Evolutionary conservation across 2,888 invertebrate species (phyloP), one percentile per base, ranked within the genome.

Genomic region (Hirtodrosophila alboralis): DNA sequence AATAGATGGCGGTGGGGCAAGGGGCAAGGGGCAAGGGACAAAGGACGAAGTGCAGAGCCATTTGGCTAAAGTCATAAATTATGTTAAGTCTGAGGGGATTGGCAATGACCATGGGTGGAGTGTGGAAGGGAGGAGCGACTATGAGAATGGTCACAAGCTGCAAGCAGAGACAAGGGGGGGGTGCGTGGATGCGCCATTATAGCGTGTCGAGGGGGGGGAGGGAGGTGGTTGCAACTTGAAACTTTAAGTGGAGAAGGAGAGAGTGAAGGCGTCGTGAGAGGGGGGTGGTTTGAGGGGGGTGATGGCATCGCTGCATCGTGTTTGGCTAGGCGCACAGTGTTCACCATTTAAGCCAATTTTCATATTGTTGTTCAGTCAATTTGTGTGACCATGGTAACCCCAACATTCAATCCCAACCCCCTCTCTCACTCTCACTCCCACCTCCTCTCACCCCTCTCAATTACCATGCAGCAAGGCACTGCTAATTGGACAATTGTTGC

Each of bases 61-160:
- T 4, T 7, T 26, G 53, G 34, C 52, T 48, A 73, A 64, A 76
- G 68, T 57, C 64, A 67, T 73, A 67, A 76, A 72, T 73, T 67
- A 76, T 40, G 36, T 63, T 58, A 59, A 61, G 58, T 53, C 73
- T 16, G 33, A 8, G 27, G 28, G 56, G 33, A 33, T 45, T 66
- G 44, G 36, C 44, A 27, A 40, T 53, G 52, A 21, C 7, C 23
- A 18, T 3, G 41, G 7, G 21, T 26, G n/a, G 9, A 16, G 5
- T 9, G 28, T 1, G 18, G 1, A 12, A n/a, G 8, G 6, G 16
- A 5, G 1, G 12, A n/a, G n/a, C n/a, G n/a, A n/a, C n/a, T 7
- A 7, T 23, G 18, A 7, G 7, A 6, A 6, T 4, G 27, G 5
- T 4, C 8, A 14, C 5, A 16, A 1, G 3, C 8, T 23, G 8